Conservation (phyloP, 2,113 vertebrate genomes). For the Pangasianodon hypophthalmus region DNA sequence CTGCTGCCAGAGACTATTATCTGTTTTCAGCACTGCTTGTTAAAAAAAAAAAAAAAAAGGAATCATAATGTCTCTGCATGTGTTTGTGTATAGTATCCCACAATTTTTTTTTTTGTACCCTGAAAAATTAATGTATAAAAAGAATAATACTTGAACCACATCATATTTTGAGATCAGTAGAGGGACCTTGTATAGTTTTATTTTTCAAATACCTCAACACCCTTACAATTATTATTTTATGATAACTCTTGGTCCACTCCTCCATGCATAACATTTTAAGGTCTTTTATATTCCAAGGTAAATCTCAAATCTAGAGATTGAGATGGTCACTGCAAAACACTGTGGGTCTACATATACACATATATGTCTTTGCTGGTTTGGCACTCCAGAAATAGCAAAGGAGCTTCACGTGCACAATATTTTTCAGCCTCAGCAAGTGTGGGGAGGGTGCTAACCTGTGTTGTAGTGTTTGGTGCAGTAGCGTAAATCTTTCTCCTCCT, state of each 20-base stretch:
- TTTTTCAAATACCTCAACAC: background rate
- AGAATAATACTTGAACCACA: background rate
- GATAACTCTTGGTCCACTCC: background rate
- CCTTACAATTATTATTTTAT: background rate
- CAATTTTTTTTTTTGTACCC: background rate
- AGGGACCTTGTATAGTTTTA: background rate
- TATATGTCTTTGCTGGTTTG: constrained; percentile 22
- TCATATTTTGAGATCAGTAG: background rate
- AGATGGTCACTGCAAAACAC: background rate
- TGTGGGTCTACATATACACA: background rate
- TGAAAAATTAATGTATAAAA: background rate
- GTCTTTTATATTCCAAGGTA: background rate
- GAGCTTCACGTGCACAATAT: constrained; percentile 39
- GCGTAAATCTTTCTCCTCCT: constrained; percentile 96
- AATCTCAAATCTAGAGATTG: background rate
- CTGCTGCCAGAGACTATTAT: constrained; percentile 34
- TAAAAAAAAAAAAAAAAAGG: background rate
- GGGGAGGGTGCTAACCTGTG: constrained; percentile 79
- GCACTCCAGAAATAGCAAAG: constrained; percentile 30
- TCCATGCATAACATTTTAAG: background rate
- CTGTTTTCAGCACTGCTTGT: constrained; percentile 8
- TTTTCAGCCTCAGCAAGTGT: constrained; percentile 11
- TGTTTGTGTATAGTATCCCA: background rate
- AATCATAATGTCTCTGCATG: background rate
- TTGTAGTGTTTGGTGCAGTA: constrained; percentile 99